phyloP scores from a whole-genome alignment of 2,888 invertebrate species.

The Rhamnusium bicolor region DNA sequence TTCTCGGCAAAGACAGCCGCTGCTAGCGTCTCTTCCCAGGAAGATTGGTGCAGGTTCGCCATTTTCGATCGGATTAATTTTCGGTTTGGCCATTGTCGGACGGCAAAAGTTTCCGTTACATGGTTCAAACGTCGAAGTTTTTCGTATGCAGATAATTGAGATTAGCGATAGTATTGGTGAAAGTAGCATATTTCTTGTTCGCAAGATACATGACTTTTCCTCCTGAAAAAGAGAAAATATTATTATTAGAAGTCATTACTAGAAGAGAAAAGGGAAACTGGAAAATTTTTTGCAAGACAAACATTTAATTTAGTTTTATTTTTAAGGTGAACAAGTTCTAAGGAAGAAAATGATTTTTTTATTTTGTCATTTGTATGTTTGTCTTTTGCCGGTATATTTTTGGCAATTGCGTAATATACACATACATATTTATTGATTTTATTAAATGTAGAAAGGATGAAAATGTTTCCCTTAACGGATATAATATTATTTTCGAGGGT shows the following conservation, averaged over 20 bases:
- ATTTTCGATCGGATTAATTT: constrained; percentile 5
- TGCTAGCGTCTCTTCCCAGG: constrained; percentile 41
- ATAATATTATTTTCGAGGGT: no score
- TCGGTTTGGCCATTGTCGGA: background rate
- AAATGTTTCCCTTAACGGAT: no score
- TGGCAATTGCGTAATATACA: no score
- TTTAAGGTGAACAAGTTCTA: no score
- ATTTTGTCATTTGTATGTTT: no score
- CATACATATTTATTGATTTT: no score
- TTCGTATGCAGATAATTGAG: background rate
- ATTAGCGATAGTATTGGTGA: background rate
- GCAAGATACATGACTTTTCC: constrained; percentile 23
- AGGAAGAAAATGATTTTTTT: no score
- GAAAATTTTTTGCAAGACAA: no score
- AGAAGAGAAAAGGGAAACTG: no score
- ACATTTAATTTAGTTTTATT: no score
- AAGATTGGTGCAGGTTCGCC: constrained; percentile 22
- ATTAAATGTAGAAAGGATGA: no score
- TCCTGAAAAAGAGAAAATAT: constrained; percentile 1
- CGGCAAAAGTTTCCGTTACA: constrained; percentile 24
- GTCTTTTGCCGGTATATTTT: no score
- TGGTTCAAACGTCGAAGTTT: constrained; percentile 6
- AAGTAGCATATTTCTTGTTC: constrained; percentile 25
- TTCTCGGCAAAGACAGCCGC: constrained; percentile 74
- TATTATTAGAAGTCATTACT: background rate